These are phyloP conservation scores for Chunga burmeisteri DNA, from an alignment of 2,113 vertebrate genomes.

Conservation along the genomic window DNA sequence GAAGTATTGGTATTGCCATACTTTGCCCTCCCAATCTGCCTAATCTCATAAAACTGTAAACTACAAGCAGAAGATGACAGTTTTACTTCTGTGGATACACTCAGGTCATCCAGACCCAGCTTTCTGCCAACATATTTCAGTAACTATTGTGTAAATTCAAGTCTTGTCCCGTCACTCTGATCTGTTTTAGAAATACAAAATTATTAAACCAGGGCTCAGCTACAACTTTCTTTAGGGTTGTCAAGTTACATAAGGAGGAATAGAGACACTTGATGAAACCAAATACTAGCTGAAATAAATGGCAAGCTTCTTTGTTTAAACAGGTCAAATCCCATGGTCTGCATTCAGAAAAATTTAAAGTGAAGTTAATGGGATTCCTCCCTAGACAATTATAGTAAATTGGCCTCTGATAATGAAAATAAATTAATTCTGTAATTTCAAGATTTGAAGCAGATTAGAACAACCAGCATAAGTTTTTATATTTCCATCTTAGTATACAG, in stretches of 20 bases:
- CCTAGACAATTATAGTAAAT: background rate
- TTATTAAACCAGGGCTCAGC: conserved; percentile 47
- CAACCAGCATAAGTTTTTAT: background rate
- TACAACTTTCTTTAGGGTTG: background rate
- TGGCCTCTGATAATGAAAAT: background rate
- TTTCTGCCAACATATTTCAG: conserved; percentile 33
- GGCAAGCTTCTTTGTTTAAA: conserved; percentile 27
- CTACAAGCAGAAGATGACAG: background rate
- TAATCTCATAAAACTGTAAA: background rate
- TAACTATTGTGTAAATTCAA: conserved; percentile 17
- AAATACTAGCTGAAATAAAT: conserved; percentile 42
- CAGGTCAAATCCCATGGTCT: conserved; percentile 8
- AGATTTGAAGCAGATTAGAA: background rate
- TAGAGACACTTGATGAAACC: conserved; percentile 7
- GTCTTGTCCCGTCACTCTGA: background rate
- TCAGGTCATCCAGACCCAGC: background rate
- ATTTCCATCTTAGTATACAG: background rate
- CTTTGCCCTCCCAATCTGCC: background rate
- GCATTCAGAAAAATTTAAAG: background rate
- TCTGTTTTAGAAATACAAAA: conserved; percentile 60
- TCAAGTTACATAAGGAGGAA: conserved; percentile 44
- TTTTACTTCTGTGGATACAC: background rate
- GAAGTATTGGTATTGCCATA: background rate
- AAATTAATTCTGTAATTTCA: background rate
- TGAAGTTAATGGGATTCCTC: conserved; percentile 9